Evolutionary conservation across 2,888 invertebrate genomes (phyloP), one percentile per base, ranked within the genome.

Genomic region (Heliconius charithonia): DNA sequence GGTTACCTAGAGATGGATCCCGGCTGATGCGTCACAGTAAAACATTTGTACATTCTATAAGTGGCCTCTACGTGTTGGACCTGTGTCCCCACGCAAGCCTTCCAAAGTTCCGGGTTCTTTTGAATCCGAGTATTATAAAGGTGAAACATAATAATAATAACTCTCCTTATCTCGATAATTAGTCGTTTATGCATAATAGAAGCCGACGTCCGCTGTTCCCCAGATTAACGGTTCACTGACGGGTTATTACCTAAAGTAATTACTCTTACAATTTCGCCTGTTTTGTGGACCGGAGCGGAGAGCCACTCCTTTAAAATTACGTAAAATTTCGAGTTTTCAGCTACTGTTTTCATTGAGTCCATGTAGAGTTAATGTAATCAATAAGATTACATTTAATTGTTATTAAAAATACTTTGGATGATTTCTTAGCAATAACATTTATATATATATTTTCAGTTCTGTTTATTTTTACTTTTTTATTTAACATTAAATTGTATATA

Each of bases 241-340:
- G 85, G 85, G 86, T 88, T 86, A 86, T 83, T 77, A 76, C 79
- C 80, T 81, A 79, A 85, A 85, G 85, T 89, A 89, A 89, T 90
- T 89, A 89, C 86, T 88, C 86, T 85, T 86, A 86, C 88, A 86
- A 85, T 88, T 83, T 85, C 76, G 82, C 83, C 79, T 82, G 84
- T 81, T 85, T 85, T 83, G 82, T 76, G 32, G 67, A 22, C 51
- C 70, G 25, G n/a, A 71, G 69, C 45, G 19, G 65, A 70, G 77
- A 74, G 74, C 22, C 32, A 75, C 63, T 75, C 70, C 62, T 75
- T 77, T 37, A 71, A 80, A 78, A 81, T 80, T 81, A 78, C 65
- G 45, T 79, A 73, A 79, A 80, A 80, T 79, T 80, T 76, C 71
- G 76, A 79, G 66, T 77, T 77, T 29, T 72, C 32, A 25, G 65